Evolutionary conservation across 2,113 vertebrate genomes (phyloP).

Genomic region (Sander vitreus): DNA sequence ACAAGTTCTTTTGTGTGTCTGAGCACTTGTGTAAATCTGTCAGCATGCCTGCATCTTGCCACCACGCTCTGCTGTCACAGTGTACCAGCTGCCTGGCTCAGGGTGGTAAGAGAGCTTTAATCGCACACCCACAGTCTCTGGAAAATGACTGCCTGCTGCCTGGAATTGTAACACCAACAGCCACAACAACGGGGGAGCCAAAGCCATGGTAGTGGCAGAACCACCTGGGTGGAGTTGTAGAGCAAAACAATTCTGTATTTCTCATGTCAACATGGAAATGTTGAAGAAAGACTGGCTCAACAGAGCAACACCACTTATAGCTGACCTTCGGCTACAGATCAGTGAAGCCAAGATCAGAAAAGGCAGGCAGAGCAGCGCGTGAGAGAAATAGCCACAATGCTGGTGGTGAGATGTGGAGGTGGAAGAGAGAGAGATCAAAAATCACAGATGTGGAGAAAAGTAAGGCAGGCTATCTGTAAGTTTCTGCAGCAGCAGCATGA

Average conservation of each 20-base stretch:
- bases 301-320: constrained; percentile 30
- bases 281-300: neutral
- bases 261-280: constrained; percentile 36
- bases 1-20: constrained; percentile 38
- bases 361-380: constrained; percentile 20
- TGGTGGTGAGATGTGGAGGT: constrained; percentile 29
- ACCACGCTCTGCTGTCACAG: constrained; percentile 38
- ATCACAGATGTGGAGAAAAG: constrained; percentile 41
- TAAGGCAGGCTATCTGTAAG: constrained; percentile 1
- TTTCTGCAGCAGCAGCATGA: constrained; percentile 58
- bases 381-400: constrained; percentile 53
- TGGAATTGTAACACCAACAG: constrained; percentile 78
- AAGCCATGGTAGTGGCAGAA: constrained; percentile 16
- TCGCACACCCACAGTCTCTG: constrained; percentile 68
- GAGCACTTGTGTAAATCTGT: constrained; percentile 49
- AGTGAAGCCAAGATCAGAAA: constrained; percentile 47
- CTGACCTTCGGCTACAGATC: constrained; percentile 44
- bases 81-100: constrained; percentile 49
- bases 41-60: constrained; percentile 34
- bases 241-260: constrained; percentile 9
- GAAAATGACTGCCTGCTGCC: constrained; percentile 77
- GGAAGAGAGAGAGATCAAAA: constrained; percentile 32
- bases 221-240: constrained; percentile 20
- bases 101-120: constrained; percentile 67
- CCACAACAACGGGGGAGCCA: constrained; percentile 39